phyloP scores from a whole-genome alignment of 2,113 vertebrate species.

The Sorex araneus region DNA sequence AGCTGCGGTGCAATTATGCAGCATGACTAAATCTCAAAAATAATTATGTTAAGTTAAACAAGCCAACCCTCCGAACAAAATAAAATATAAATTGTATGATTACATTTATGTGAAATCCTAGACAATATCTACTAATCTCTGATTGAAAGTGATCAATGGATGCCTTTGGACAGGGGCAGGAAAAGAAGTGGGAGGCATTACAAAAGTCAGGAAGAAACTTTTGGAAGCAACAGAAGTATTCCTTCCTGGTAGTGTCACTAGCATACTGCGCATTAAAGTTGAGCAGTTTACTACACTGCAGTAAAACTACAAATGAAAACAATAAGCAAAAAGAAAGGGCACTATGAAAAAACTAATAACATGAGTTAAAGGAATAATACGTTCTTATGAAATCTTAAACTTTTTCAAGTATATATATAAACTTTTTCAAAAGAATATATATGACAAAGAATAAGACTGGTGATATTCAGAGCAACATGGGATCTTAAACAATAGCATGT shows the following conservation, averaged over 20 bases:
- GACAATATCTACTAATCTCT: neutral
- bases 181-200: neutral
- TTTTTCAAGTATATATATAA: neutral
- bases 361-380: conserved; percentile 19
- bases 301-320: neutral
- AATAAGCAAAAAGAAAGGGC: conserved; percentile 19
- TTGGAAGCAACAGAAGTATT: neutral
- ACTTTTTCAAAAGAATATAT: conserved; percentile 12
- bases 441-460: conserved; percentile 40
- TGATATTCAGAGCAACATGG: neutral
- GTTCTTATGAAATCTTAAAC: too few relatives aligned
- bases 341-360: conserved; percentile 7
- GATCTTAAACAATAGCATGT: neutral
- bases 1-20: neutral
- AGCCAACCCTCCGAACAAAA: neutral
- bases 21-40: neutral
- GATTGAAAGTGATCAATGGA: neutral
- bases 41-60: conserved; percentile 14
- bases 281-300: neutral
- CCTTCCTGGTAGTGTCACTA: neutral
- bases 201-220: conserved; percentile 15
- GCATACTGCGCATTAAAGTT: too few relatives aligned
- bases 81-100: neutral
- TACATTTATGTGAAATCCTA: conserved; percentile 21
- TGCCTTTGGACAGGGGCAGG: neutral